These are phyloP conservation scores for Alectura lathami DNA, from an alignment of 2,113 vertebrate species.

Conservation along the genomic window DNA sequence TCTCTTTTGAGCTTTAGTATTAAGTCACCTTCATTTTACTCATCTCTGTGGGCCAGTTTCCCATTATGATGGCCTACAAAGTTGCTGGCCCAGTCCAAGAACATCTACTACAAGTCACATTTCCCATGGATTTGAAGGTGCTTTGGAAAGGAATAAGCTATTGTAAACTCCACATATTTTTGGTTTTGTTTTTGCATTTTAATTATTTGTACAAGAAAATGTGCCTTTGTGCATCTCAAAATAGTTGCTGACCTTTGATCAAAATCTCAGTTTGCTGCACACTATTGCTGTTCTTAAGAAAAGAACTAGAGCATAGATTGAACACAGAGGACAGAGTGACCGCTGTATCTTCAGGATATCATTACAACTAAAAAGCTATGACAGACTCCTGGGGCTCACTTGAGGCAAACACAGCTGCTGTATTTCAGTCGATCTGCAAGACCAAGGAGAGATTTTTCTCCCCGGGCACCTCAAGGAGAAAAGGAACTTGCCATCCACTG, in stretches of 20 bases:
- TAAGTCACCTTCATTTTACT: background rate
- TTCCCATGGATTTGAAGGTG: background rate
- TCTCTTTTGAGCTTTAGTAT: background rate
- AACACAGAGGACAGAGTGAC: background rate
- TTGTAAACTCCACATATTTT: background rate
- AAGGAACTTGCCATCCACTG: background rate
- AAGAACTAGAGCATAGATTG: background rate
- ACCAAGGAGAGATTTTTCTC: background rate
- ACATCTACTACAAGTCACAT: background rate
- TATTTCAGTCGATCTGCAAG: background rate
- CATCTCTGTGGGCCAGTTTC: background rate
- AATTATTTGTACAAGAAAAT: background rate
- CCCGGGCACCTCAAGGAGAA: background rate
- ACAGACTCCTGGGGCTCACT: background rate
- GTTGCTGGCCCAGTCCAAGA: background rate
- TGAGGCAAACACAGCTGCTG: background rate
- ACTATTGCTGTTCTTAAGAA: background rate
- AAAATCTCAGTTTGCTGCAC: background rate
- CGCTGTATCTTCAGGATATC: background rate
- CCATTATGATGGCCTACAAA: background rate
- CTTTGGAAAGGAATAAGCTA: background rate
- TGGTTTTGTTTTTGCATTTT: background rate
- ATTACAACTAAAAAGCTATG: background rate
- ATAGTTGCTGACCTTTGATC: background rate
- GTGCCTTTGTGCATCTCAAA: background rate